Conservation (phyloP, 2,888 invertebrate genomes). For the Laspeyria flexula region DNA sequence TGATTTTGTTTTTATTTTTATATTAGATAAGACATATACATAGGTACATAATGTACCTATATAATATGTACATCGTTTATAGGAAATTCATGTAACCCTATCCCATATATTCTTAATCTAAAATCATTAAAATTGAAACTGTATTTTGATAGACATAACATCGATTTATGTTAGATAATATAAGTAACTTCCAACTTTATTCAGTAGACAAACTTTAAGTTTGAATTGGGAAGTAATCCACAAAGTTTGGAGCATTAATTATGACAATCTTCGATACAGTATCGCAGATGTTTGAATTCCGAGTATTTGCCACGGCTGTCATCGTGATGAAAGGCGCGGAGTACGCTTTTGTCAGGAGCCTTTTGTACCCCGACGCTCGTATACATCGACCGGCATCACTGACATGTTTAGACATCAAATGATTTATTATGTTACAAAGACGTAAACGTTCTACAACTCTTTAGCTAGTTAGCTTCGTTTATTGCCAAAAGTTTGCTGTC, state of each 20-base stretch:
- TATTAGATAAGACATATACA: too few relatives aligned
- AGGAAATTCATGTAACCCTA: too few relatives aligned
- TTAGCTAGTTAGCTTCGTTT: conserved; percentile 16
- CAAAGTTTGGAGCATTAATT: conserved; percentile 14
- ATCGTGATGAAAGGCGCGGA: conserved; percentile 32
- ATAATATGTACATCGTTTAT: too few relatives aligned
- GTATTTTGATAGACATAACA: not conserved
- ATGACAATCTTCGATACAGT: conserved; percentile 18
- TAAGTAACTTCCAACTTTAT: not conserved
- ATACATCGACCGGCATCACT: conserved; percentile 28
- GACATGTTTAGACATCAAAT: conserved; percentile 37
- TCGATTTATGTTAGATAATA: conserved; percentile 2
- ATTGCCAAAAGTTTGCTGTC: not conserved
- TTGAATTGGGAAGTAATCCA: conserved; percentile 9
- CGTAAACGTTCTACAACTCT: conserved; percentile 27
- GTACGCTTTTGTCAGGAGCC: conserved; percentile 40
- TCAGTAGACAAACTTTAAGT: conserved; percentile 3
- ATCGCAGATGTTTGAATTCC: conserved; percentile 37
- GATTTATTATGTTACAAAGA: conserved; percentile 42
- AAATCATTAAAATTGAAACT: not conserved
- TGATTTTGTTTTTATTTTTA: too few relatives aligned
- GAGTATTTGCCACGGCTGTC: conserved; percentile 47
- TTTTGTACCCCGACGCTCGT: conserved; percentile 41
- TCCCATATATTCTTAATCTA: too few relatives aligned
- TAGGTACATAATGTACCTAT: too few relatives aligned